Percentiles rank a stretch among this genome's conserved stretches.
phyloP scores from a whole-genome alignment of 2,797 vertebrate genomes.

The Anguilla anguilla region DNA sequence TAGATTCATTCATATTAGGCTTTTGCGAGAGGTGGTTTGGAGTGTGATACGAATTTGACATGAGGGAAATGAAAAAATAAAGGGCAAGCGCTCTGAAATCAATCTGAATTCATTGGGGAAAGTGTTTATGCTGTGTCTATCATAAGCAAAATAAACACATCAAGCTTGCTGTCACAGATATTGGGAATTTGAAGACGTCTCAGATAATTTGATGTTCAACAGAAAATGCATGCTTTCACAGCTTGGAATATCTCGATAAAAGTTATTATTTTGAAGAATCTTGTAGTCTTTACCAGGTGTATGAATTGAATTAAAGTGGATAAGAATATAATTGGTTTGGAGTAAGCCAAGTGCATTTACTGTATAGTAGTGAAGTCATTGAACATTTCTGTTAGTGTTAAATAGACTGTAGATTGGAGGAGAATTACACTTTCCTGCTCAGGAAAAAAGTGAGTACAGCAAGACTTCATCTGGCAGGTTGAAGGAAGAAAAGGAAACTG shows the following conservation, averaged over 20 bases:
- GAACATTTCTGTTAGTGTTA: slow-evolving; percentile 24
- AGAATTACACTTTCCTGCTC: not conserved
- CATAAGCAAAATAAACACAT: slow-evolving; percentile 48
- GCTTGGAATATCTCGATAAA: slow-evolving; percentile 32
- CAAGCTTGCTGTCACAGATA: slow-evolving; percentile 49
- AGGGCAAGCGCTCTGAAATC: slow-evolving; percentile 35
- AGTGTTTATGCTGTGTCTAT: slow-evolving; percentile 49
- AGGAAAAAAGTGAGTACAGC: not conserved
- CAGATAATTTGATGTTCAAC: slow-evolving; percentile 38
- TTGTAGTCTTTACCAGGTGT: slow-evolving; percentile 29
- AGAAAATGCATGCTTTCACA: slow-evolving; percentile 37
- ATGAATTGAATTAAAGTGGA: slow-evolving; percentile 20
- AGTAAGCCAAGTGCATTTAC: slow-evolving; percentile 18
- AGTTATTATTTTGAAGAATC: slow-evolving; percentile 25
- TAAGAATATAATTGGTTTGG: slow-evolving; percentile 26
- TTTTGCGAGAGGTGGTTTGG: slow-evolving; percentile 47
- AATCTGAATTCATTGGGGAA: slow-evolving; percentile 39
- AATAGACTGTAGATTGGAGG: slow-evolving; percentile 20
- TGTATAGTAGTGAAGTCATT: slow-evolving; percentile 23
- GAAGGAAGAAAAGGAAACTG: not conserved
- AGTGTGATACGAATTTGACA: slow-evolving; percentile 46
- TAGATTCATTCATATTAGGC: slow-evolving; percentile 38
- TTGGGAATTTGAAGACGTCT: slow-evolving; percentile 43
- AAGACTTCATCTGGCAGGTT: not conserved
- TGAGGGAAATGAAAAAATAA: slow-evolving; percentile 45